Evolutionary conservation across 2,888 invertebrate species (phyloP), one percentile per base, ranked within the genome.

Genomic region (Ophion ventricosus): DNA sequence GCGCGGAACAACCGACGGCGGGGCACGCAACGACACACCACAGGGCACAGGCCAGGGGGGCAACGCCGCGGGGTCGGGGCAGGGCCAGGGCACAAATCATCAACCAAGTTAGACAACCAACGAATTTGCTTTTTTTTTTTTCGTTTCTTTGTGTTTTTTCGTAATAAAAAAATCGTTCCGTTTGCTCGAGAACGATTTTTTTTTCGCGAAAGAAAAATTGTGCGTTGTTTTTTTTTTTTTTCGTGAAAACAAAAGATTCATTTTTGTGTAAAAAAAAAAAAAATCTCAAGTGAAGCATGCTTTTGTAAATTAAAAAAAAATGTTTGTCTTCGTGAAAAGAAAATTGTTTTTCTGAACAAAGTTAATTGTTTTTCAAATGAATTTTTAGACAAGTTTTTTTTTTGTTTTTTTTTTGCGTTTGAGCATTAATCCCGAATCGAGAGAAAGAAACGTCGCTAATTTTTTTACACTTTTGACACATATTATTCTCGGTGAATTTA

Each of bases 61-160:
- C 92, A 91, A 91, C 91, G 91, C 91, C 92, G 69, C 72, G 90
- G 92, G 92, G 92, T 92, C 91, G 91, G 93, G 94, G 93, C 93
- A 92, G 93, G 93, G 92, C 93, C 93, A 93, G 93, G 93, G 93
- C 93, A 93, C 91, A 93, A 93, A 93, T 91, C 92, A 93, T 92
- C 92, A 93, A 93, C 93, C 93, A 93, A 93, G 93, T 93, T 93
- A 93, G 93, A 93, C 90, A 90, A 84, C 89, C 90, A 87, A 87
- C 88, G 87, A 80, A 63, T 66, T 83, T 78, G 70, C 74, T 80
- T 85, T 75, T 82, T 74, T 69, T 81, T 56, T 64, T 61, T 76
- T 74, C 49, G 17, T 77, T 75, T 67, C 11, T 23, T n/a, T n/a
- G n/a, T n/a, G n/a, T 64, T 70, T 17, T 57, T 43, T 82, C 66